phyloP scores from a whole-genome alignment of 2,888 invertebrate genomes.

The Acrobasis suavella region DNA sequence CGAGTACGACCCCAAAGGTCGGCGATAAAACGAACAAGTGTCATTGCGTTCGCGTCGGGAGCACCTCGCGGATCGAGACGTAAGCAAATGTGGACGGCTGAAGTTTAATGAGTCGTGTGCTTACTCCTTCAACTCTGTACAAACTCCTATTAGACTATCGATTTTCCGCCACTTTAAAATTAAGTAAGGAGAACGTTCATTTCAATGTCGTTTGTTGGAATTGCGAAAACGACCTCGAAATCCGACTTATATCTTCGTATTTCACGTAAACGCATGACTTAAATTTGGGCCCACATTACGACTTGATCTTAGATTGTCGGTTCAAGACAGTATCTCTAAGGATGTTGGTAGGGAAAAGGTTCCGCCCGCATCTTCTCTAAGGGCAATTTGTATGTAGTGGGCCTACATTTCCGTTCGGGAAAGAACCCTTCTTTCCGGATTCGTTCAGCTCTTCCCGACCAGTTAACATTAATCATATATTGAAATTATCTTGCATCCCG shows the following conservation, averaged over 20 bases:
- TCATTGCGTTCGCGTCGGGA: constrained; percentile 59
- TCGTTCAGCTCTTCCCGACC: constrained; percentile 49
- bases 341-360: constrained; percentile 48
- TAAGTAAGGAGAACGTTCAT: constrained; percentile 48
- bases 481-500: constrained; percentile 55
- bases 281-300: constrained; percentile 21
- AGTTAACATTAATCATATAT: constrained; percentile 68
- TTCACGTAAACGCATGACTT: constrained; percentile 30
- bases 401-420: constrained; percentile 49
- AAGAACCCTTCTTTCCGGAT: constrained; percentile 46
- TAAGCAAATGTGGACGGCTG: constrained; percentile 66
- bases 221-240: constrained; percentile 24
- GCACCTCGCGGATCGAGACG: constrained; percentile 56
- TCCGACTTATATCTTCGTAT: constrained; percentile 25
- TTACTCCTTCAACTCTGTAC: constrained; percentile 53
- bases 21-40: constrained; percentile 66
- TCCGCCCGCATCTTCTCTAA: constrained; percentile 45
- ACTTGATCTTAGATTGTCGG: constrained; percentile 25
- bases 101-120: constrained; percentile 68
- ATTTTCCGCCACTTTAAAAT: constrained; percentile 51
- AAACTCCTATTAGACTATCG: constrained; percentile 52
- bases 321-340: constrained; percentile 32
- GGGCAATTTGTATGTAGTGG: constrained; percentile 61
- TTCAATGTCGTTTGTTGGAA: constrained; percentile 39
- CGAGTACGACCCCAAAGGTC: constrained; percentile 55